phyloP scores from a whole-genome alignment of 2,113 vertebrate genomes.

The Nothobranchius kuhntae region DNA sequence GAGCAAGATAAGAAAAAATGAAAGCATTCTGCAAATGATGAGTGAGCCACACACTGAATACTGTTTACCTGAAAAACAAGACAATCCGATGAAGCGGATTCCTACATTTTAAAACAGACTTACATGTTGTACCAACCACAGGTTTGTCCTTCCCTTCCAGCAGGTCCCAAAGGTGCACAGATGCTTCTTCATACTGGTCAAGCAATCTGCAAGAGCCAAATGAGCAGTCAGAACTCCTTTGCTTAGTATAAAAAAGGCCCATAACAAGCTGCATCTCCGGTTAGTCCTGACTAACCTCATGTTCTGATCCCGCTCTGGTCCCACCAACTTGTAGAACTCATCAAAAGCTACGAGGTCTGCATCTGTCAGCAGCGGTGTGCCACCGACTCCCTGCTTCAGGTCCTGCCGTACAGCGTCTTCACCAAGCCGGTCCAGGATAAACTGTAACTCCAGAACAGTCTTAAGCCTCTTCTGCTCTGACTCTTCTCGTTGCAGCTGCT shows the following conservation, averaged over 20 bases:
- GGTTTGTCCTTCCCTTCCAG: constrained; percentile 93
- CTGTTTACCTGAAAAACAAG: neutral
- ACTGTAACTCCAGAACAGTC: constrained; percentile 91
- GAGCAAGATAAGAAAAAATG: neutral
- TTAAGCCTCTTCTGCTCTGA: constrained; percentile 92
- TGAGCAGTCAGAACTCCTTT: neutral
- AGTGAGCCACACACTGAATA: neutral
- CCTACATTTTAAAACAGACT: constrained; percentile 51
- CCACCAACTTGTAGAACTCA: constrained; percentile 95
- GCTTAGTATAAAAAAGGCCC: neutral
- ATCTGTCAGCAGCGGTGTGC: constrained; percentile 85
- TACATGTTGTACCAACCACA: constrained; percentile 96
- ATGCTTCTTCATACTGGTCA: constrained; percentile 94
- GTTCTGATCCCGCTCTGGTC: constrained; percentile 91
- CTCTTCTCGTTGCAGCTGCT: constrained; percentile 94
- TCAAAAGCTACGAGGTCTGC: constrained; percentile 86
- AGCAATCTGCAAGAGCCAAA: constrained; percentile 78
- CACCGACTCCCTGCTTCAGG: constrained; percentile 86
- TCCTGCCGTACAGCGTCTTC: constrained; percentile 90
- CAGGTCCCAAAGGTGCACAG: constrained; percentile 93
- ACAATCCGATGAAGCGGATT: neutral
- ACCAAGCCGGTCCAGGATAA: constrained; percentile 89
- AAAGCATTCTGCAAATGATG: neutral
- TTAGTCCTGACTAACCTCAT: constrained; percentile 79
- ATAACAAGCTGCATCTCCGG: neutral